A percentile compares a stretch with the other conserved stretches of the same genome.
These are phyloP conservation scores for Sebastes schlegelii DNA, from an alignment of 2,113 vertebrate genomes.

Conservation along the genomic window DNA sequence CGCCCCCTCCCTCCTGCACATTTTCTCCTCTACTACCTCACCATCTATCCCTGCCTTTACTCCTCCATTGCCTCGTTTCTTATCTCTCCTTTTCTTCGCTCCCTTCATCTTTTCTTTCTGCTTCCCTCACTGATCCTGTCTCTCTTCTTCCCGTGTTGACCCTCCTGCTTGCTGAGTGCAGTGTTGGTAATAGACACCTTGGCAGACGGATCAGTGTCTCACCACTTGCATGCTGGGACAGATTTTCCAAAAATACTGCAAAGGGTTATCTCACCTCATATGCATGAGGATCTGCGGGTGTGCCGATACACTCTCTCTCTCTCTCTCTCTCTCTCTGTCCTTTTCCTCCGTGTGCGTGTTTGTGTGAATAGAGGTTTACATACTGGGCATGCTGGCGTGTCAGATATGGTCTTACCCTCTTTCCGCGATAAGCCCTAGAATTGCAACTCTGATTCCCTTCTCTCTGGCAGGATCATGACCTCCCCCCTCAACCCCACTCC, in stretches of 20 bases:
- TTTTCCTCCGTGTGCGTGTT: background rate
- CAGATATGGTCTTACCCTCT: slow-evolving; percentile 82
- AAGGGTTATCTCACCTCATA: slow-evolving; percentile 60
- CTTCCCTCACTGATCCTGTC: slow-evolving; percentile 6
- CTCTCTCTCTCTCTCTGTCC: background rate
- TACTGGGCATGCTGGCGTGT: slow-evolving; percentile 68
- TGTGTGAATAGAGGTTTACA: slow-evolving; percentile 58
- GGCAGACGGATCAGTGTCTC: slow-evolving; percentile 63
- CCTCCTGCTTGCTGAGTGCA: slow-evolving; percentile 30
- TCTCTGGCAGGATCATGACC: slow-evolving; percentile 76
- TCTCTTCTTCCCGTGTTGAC: slow-evolving; percentile 44
- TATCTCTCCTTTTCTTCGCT: background rate
- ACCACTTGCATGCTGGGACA: slow-evolving; percentile 68
- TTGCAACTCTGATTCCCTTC: slow-evolving; percentile 77
- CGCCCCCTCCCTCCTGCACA: slow-evolving; percentile 1
- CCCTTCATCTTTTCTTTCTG: background rate
- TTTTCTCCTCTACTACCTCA: background rate
- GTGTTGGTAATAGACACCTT: slow-evolving; percentile 71
- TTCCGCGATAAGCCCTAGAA: slow-evolving; percentile 78
- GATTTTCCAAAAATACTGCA: slow-evolving; percentile 78
- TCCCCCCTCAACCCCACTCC: slow-evolving; percentile 26
- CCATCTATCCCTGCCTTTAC: slow-evolving; percentile 5
- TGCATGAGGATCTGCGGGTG: slow-evolving; percentile 26
- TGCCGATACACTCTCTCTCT: slow-evolving; percentile 1
- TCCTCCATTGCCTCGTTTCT: background rate